Base-by-base conservation (phyloP, 2,888 invertebrate genomes). In the Brachyptera putata region DNA sequence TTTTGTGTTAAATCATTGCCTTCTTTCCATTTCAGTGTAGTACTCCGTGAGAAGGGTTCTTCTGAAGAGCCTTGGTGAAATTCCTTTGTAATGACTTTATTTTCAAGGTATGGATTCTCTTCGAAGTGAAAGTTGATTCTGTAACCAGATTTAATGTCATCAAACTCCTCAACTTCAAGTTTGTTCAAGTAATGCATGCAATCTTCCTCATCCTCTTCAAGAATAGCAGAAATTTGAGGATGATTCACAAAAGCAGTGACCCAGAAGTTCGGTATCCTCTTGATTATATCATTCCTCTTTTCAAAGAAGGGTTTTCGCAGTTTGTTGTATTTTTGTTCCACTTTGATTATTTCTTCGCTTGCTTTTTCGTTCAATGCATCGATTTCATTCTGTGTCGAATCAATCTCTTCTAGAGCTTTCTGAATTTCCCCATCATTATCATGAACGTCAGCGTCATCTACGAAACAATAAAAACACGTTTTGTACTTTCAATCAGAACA, bases 81-180 rank as follows among this genome's bases (percentile, higher is more conserved):
- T 75, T 91, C 90, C 77, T 92, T 92, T 60, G 85, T 84, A 62
- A 92, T 80, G 56, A 86, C 80, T 62, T 83, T 80, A 74, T 92
- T 91, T 68, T 87, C 86, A 74, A 93, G 91, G 73, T 85, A 92
- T 22, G 87, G 87, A 76, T 92, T 92, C 67, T 85, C 84, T 67
- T 87, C 85, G 70, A 91, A 92, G 68, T 82, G 79, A 72, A 89
- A 86, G 72, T 85, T 84, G 69, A 90, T 85, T 70, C 82, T 72
- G 75, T 89, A 93, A 2, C 92, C 92, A 22, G 87, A 87, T 74
- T 89, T 89, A 64, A 91, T 90, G 71, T 93, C 91, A 69, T 91
- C 91, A 71, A 89, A 89, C 72, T 91, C 91, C 72, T 91, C 89
- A 13, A 92, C 89, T 75, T 91, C 88, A 63, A 89, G 71, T 73